A percentile compares a stretch with the other conserved stretches of the same genome.
Evolutionary conservation across 2,888 invertebrate genomes (phyloP).

Genomic region (Psococerastis gibbosa): DNA sequence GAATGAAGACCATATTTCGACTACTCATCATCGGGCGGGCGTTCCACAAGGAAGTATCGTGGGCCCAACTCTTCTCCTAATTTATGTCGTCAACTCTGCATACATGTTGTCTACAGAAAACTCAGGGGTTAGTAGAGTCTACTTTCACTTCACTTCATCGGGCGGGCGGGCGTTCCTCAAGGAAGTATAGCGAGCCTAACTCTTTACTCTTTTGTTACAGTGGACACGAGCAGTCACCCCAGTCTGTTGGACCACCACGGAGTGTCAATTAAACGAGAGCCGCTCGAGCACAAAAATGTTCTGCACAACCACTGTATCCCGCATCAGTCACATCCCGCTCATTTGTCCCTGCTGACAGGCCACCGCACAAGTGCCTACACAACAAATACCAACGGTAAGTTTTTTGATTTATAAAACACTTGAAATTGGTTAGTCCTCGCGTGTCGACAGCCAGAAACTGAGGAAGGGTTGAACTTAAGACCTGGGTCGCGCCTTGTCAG

Average conservation of each 20-base stretch:
- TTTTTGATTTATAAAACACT: too few species aligned
- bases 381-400: conserved; percentile 37
- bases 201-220: conserved; percentile 25
- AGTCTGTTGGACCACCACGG: conserved; percentile 14
- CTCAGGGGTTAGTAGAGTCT: too few species aligned
- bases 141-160: not conserved
- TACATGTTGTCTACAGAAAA: too few species aligned
- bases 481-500: too few species aligned
- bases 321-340: conserved; percentile 31
- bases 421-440: too few species aligned
- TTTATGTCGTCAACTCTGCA: too few species aligned
- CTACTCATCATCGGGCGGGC: too few species aligned
- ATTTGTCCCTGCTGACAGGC: conserved; percentile 24
- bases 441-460: too few species aligned
- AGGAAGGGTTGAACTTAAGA: too few species aligned
- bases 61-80: too few species aligned
- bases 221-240: conserved; percentile 36
- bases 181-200: conserved; percentile 12
- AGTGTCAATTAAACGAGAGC: conserved; percentile 18
- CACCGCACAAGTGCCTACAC: conserved; percentile 46
- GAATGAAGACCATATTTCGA: too few species aligned
- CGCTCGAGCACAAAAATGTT: conserved; percentile 31
- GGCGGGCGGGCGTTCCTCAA: not conserved
- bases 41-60: too few species aligned
- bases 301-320: conserved; percentile 46